Conservation (phyloP, 2,113 vertebrate species). For the Tetrax tetrax region DNA sequence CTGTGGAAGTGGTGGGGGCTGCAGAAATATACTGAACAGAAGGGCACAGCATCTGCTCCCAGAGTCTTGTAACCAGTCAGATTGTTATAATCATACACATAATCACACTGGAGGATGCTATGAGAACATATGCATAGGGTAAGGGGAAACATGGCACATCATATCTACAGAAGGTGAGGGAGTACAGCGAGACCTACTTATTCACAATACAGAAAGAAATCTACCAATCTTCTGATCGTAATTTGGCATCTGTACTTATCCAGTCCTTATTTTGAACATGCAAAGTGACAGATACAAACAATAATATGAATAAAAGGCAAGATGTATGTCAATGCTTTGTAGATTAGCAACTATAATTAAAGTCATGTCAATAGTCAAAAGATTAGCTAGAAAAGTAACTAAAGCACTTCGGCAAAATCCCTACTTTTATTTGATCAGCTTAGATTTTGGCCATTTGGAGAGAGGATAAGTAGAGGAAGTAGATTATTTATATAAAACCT, state of each 20-base stretch:
- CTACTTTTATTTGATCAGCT: neutral
- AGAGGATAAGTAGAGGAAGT: neutral
- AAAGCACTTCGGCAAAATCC: neutral
- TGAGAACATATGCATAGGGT: neutral
- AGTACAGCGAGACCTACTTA: neutral
- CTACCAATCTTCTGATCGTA: neutral
- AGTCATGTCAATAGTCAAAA: neutral
- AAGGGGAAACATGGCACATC: neutral
- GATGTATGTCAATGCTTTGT: neutral
- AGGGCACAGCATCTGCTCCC: neutral
- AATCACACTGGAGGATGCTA: neutral
- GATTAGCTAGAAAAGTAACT: neutral
- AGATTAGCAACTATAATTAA: slow-evolving; percentile 6
- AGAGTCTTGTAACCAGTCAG: neutral
- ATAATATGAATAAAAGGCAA: slow-evolving; percentile 1
- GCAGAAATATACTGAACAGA: neutral
- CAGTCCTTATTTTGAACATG: slow-evolving; percentile 2
- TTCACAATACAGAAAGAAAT: neutral
- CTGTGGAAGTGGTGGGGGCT: neutral
- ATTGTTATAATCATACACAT: neutral
- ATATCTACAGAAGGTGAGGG: neutral
- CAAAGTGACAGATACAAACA: slow-evolving; percentile 32
- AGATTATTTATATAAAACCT: neutral
- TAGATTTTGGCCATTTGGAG: neutral
- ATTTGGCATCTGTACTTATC: slow-evolving; percentile 18